Percentiles rank a stretch among this genome's conserved stretches.
phyloP scores from a whole-genome alignment of 2,797 vertebrate genomes.

The Chlorospingus semifuscus region DNA sequence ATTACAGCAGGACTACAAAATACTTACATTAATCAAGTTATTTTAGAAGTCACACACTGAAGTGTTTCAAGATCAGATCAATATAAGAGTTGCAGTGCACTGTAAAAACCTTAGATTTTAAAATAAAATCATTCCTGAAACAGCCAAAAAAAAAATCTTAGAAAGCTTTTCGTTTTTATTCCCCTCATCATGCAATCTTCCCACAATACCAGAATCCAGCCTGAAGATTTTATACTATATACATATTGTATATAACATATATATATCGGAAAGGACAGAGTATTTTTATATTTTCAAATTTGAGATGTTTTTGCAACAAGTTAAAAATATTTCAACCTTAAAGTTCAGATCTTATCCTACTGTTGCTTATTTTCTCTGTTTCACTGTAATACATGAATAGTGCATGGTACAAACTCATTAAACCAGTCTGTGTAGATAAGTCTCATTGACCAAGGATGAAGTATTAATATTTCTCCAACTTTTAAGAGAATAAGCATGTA shows the following conservation, averaged over 20 bases:
- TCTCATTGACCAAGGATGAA: not conserved
- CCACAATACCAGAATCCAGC: not conserved
- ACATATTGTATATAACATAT: not conserved
- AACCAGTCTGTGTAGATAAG: not conserved
- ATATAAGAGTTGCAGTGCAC: not conserved
- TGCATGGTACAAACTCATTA: not conserved
- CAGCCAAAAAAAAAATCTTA: not conserved
- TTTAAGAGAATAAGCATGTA: not conserved
- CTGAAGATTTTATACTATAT: not conserved
- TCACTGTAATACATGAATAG: not conserved
- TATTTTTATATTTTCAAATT: not conserved
- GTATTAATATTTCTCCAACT: not conserved
- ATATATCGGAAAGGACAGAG: accelerated
- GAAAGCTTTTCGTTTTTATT: not conserved
- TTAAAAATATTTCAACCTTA: not conserved
- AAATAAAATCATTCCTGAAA: not conserved
- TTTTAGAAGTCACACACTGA: not conserved
- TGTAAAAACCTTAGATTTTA: not conserved
- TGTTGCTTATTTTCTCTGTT: not conserved
- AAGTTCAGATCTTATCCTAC: not conserved
- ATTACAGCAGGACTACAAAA: not conserved
- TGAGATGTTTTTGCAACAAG: not conserved
- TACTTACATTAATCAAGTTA: not conserved
- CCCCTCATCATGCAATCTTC: not conserved
- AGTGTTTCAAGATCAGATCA: not conserved